Conservation (phyloP, 2,888 invertebrate genomes). For the Agrilus mali region DNA sequence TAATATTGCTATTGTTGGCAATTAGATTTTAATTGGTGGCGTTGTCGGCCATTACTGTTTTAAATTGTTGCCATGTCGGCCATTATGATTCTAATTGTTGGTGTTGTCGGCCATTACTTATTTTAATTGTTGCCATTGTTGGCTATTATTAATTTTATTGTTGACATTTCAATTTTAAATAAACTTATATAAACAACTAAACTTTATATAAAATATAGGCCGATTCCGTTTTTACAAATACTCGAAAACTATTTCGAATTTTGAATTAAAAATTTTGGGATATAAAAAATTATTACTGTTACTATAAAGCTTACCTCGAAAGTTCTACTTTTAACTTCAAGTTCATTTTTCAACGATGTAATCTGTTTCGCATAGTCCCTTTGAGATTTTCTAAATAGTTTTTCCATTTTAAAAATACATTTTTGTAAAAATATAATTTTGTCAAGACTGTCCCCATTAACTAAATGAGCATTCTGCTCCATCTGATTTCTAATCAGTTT, state of each 20-base stretch:
- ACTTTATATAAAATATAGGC: too few relatives aligned
- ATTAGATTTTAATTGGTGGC: too few relatives aligned
- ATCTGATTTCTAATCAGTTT: slow-evolving; percentile 12
- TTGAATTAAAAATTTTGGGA: background rate
- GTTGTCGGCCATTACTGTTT: too few relatives aligned
- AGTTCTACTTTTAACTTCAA: slow-evolving; percentile 12
- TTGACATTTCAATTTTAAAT: too few relatives aligned
- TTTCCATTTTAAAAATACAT: slow-evolving; percentile 17
- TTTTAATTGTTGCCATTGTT: too few relatives aligned
- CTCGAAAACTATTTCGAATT: slow-evolving; percentile 1
- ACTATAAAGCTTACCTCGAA: slow-evolving; percentile 5
- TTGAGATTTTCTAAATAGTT: slow-evolving; percentile 15
- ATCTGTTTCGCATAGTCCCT: slow-evolving; percentile 14
- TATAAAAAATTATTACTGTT: background rate
- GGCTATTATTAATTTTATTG: too few relatives aligned
- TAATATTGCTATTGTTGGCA: too few relatives aligned
- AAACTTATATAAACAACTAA: too few relatives aligned
- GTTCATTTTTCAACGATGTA: slow-evolving; percentile 11
- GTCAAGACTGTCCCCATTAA: slow-evolving; percentile 7
- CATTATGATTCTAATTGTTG: too few relatives aligned
- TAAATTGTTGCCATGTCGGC: too few relatives aligned
- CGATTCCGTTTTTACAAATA: slow-evolving; percentile 2
- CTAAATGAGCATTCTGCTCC: slow-evolving; percentile 6
- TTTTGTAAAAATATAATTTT: slow-evolving; percentile 15
- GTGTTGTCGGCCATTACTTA: too few relatives aligned